phyloP scores from a whole-genome alignment of 2,797 vertebrate genomes.

The Morelia viridis region DNA sequence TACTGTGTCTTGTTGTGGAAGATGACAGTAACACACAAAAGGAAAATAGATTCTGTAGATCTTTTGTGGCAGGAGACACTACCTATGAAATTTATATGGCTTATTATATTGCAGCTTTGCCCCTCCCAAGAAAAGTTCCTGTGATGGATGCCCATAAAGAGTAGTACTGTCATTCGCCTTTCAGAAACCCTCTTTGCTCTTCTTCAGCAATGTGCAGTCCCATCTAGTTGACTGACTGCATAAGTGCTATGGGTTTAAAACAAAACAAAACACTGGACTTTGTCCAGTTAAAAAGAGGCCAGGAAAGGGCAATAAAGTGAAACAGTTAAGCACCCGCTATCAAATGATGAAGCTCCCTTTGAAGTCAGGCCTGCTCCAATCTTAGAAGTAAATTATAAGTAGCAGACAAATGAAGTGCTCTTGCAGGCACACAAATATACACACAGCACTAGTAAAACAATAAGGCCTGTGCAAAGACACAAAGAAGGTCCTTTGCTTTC shows the following conservation, averaged over 20 bases:
- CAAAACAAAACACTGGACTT: background rate
- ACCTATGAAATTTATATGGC: background rate
- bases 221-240: background rate
- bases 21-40: background rate
- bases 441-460: background rate
- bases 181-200: background rate
- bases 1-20: too few relatives aligned
- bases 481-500: too few relatives aligned
- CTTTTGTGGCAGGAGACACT: background rate
- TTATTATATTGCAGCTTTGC: background rate
- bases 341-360: background rate
- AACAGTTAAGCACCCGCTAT: background rate
- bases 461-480: too few relatives aligned
- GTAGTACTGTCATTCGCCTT: background rate
- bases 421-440: background rate
- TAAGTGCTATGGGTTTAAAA: background rate
- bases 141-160: background rate
- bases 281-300: background rate
- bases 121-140: background rate
- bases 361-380: background rate
- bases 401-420: background rate
- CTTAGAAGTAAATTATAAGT: background rate
- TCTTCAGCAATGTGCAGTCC: background rate
- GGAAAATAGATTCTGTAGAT: background rate
- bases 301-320: background rate